Evolutionary conservation across 2,113 vertebrate genomes (phyloP).

Genomic region (Jaculus jaculus): DNA sequence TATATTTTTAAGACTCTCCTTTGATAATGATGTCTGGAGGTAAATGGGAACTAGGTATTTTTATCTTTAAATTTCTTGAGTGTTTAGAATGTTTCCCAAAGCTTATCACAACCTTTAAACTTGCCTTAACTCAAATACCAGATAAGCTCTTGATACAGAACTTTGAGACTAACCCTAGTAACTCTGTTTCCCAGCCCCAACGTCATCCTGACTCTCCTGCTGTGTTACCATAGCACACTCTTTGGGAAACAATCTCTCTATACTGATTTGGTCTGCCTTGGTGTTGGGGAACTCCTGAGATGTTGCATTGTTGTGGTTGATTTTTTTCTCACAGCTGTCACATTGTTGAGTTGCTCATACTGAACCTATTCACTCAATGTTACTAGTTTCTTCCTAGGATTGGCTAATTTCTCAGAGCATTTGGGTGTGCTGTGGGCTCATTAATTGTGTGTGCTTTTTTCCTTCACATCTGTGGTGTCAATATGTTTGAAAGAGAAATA

Average conservation of each 20-base stretch:
- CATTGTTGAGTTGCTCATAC: neutral
- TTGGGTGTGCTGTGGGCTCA: slow-evolving; percentile 43
- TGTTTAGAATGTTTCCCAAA: slow-evolving; percentile 28
- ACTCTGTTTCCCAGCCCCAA: neutral
- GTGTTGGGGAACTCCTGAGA: slow-evolving; percentile 13
- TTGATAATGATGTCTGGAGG: neutral
- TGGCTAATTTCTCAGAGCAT: slow-evolving; percentile 43
- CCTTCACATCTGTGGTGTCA: slow-evolving; percentile 71
- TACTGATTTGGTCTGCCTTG: neutral
- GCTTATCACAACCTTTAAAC: slow-evolving; percentile 3
- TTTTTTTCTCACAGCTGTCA: neutral
- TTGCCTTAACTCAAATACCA: slow-evolving; percentile 18
- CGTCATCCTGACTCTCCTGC: neutral
- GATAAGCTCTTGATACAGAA: neutral
- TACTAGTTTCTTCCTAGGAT: slow-evolving; percentile 34
- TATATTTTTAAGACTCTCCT: slow-evolving; percentile 24
- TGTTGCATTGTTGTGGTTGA: neutral
- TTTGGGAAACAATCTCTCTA: neutral
- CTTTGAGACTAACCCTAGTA: neutral
- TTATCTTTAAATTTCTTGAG: slow-evolving; percentile 1
- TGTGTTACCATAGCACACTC: slow-evolving; percentile 6
- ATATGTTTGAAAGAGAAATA: slow-evolving; percentile 78
- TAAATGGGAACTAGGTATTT: neutral
- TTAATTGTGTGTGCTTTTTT: slow-evolving; percentile 64
- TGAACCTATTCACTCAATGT: neutral